Percentiles rank a stretch among this genome's conserved stretches.
These are phyloP conservation scores for Ochotona curzoniae DNA, from an alignment of 2,113 vertebrate species.

Conservation along the genomic window DNA sequence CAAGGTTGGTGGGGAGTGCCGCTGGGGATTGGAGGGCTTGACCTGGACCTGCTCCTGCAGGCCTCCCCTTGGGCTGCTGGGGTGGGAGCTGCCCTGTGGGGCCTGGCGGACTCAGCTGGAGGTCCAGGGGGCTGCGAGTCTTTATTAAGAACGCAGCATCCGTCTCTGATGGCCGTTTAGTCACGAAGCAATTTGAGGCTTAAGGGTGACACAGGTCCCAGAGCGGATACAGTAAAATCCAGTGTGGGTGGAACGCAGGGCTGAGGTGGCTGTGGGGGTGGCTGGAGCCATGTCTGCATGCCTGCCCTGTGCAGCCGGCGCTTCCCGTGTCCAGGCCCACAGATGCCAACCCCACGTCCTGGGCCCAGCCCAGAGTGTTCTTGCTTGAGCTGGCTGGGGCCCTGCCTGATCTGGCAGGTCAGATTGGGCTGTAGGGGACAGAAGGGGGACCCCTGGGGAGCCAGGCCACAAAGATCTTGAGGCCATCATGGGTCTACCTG, in stretches of 20 bases:
- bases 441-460: rapidly evolving
- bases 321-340: rapidly evolving
- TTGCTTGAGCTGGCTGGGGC: rapidly evolving
- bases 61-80: rapidly evolving
- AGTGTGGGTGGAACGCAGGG: rapidly evolving
- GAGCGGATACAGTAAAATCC: neutral
- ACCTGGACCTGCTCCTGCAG: neutral
- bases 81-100: neutral
- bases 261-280: rapidly evolving
- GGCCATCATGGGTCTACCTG: too few relatives aligned
- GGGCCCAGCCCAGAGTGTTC: neutral
- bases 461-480: rapidly evolving
- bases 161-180: neutral
- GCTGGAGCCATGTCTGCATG: neutral
- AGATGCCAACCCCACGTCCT: neutral
- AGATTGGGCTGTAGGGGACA: rapidly evolving
- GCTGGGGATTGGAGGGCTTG: neutral
- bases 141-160: neutral
- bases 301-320: rapidly evolving
- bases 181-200: neutral
- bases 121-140: neutral
- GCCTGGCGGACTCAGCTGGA: neutral
- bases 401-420: rapidly evolving
- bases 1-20: too few relatives aligned
- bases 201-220: neutral